Evolutionary conservation across 2,113 vertebrate genomes (phyloP).

Genomic region (Syngnathoides biaculeatus): DNA sequence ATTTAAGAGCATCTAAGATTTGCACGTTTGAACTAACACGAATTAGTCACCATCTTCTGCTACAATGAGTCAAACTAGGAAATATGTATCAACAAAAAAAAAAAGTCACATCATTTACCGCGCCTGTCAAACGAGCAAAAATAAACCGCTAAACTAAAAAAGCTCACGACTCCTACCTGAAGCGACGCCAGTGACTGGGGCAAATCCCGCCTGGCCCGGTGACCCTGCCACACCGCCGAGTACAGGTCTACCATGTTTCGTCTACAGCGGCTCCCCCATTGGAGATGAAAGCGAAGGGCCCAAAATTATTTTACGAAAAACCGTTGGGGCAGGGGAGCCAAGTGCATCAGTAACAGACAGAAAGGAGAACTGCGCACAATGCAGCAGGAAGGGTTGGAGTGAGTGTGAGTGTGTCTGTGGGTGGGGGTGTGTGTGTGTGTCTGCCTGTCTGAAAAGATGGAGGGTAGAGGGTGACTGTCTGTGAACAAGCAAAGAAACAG

Average conservation of each 20-base stretch:
- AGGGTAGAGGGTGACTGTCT: slow-evolving; percentile 52
- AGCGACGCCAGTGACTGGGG: slow-evolving; percentile 30
- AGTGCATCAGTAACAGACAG: slow-evolving; percentile 49
- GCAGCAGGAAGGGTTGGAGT: slow-evolving; percentile 54
- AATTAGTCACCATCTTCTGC: background rate
- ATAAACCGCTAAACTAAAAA: background rate
- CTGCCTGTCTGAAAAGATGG: slow-evolving; percentile 24
- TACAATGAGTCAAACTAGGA: background rate
- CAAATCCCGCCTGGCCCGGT: slow-evolving; percentile 32
- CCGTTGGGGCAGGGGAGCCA: slow-evolving; percentile 13
- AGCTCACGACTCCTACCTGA: slow-evolving; percentile 52
- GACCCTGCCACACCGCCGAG: slow-evolving; percentile 36
- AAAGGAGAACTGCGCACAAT: slow-evolving; percentile 67
- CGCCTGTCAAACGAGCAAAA: background rate
- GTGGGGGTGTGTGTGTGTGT: slow-evolving; percentile 17
- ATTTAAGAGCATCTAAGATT: background rate
- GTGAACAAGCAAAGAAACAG: slow-evolving; percentile 8
- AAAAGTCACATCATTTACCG: background rate
- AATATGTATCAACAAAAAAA: background rate
- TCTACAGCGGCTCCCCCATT: slow-evolving; percentile 24
- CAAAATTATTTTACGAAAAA: background rate
- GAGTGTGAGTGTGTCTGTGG: slow-evolving; percentile 21
- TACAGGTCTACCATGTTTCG: slow-evolving; percentile 64
- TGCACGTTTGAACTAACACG: background rate
- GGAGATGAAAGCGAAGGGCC: background rate